Evolutionary conservation across 2,113 vertebrate genomes (phyloP).

Genomic region (Ailuropoda melanoleuca): DNA sequence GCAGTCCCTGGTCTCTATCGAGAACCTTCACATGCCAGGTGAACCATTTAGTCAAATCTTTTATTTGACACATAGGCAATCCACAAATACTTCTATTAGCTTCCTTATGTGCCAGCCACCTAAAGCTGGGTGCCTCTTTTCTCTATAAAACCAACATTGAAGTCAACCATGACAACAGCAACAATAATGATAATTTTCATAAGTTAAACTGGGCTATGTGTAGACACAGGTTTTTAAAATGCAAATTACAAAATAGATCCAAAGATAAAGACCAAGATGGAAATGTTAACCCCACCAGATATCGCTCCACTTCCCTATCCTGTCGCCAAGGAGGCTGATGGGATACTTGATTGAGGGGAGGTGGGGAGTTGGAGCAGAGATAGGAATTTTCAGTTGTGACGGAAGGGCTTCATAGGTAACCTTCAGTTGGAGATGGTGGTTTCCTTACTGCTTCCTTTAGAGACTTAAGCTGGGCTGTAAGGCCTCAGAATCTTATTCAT

Average conservation of each 20-base stretch:
- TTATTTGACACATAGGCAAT: background rate
- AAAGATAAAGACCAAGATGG: background rate
- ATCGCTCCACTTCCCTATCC: background rate
- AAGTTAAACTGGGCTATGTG: background rate
- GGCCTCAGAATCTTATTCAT: background rate
- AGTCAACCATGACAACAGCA: background rate
- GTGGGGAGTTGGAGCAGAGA: background rate
- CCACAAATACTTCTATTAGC: background rate
- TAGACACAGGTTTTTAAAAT: background rate
- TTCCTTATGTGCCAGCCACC: background rate
- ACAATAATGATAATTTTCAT: background rate
- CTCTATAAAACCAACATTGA: background rate
- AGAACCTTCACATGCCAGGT: background rate
- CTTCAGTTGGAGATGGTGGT: background rate
- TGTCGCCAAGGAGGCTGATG: background rate
- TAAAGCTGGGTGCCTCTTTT: too few relatives aligned
- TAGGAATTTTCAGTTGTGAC: background rate
- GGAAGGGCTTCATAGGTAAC: background rate
- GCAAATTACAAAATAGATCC: background rate
- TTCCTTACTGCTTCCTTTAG: constrained; percentile 6
- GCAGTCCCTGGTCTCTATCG: background rate
- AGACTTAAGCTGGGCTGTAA: background rate
- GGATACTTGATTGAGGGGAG: background rate
- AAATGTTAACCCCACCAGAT: background rate
- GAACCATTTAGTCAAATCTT: background rate